Conservation (phyloP, 2,113 vertebrate genomes). For the Triplophysa siluroides region DNA sequence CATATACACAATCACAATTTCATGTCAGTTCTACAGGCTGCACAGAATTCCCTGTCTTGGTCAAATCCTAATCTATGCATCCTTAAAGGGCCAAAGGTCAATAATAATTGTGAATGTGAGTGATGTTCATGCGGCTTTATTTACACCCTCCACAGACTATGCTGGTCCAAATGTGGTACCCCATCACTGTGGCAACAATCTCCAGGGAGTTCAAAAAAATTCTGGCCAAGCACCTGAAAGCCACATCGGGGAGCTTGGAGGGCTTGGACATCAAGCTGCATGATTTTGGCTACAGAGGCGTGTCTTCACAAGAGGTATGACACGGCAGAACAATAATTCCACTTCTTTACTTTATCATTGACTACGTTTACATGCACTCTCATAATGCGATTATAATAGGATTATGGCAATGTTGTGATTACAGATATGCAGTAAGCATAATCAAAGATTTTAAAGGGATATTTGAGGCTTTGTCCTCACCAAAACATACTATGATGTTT, state of each 20-base stretch:
- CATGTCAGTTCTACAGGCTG: no score
- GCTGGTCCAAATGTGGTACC: constrained; percentile 80
- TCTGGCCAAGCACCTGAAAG: constrained; percentile 73
- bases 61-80: not conserved
- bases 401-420: no score
- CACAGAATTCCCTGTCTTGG: no score
- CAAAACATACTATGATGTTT: not conserved
- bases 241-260: constrained; percentile 72
- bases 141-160: constrained; percentile 65
- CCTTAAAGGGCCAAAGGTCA: not conserved
- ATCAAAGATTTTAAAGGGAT: not conserved
- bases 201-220: constrained; percentile 80
- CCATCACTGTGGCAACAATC: constrained; percentile 77
- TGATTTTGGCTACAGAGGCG: constrained; percentile 78
- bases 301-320: constrained; percentile 77
- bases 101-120: not conserved
- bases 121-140: constrained; percentile 13
- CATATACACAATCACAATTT: not conserved
- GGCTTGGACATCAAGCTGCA: constrained; percentile 74
- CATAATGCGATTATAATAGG: no score
- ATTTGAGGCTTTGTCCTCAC: not conserved
- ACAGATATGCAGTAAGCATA: not conserved
- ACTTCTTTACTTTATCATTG: no score
- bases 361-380: no score
- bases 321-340: not conserved